These are phyloP conservation scores for Corynorhinus townsendii DNA, from an alignment of 2,113 vertebrate species.

Conservation along the genomic window DNA sequence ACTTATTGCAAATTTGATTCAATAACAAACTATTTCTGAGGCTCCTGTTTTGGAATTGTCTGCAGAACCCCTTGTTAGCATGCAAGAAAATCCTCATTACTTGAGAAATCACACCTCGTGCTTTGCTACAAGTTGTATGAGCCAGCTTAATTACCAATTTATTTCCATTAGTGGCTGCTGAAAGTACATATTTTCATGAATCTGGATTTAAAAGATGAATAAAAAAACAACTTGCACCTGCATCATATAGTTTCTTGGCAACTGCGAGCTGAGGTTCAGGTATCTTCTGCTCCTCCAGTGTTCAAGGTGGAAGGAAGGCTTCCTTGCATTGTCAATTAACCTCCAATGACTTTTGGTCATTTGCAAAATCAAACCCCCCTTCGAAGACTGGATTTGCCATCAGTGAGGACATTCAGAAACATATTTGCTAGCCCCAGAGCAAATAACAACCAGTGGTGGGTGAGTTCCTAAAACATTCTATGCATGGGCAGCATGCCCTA, in stretches of 20 bases:
- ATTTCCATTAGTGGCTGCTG: slow-evolving; percentile 32
- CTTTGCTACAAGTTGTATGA: slow-evolving; percentile 6
- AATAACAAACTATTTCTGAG: not conserved
- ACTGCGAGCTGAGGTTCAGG: slow-evolving; percentile 51
- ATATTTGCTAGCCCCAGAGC: not conserved
- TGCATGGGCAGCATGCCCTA: too few species aligned
- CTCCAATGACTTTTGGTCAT: not conserved
- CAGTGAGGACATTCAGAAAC: slow-evolving; percentile 1
- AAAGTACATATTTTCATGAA: slow-evolving; percentile 76
- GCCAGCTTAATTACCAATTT: slow-evolving; percentile 32
- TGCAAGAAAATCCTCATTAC: slow-evolving; percentile 12
- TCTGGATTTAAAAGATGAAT: slow-evolving; percentile 60
- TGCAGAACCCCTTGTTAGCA: not conserved
- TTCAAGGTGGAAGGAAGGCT: slow-evolving; percentile 55
- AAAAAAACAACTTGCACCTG: slow-evolving; percentile 73
- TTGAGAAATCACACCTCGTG: slow-evolving; percentile 30
- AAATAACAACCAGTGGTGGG: not conserved
- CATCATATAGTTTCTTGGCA: slow-evolving; percentile 74
- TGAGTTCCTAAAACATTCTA: not conserved
- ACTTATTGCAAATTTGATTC: not conserved
- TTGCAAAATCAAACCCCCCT: slow-evolving; percentile 3
- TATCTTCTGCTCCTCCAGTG: slow-evolving; percentile 58
- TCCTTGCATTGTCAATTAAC: slow-evolving; percentile 41
- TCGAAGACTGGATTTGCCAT: not conserved
- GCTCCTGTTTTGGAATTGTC: not conserved